phyloP scores from a whole-genome alignment of 2,797 vertebrate species.

The Tympanoctomys barrerae region DNA sequence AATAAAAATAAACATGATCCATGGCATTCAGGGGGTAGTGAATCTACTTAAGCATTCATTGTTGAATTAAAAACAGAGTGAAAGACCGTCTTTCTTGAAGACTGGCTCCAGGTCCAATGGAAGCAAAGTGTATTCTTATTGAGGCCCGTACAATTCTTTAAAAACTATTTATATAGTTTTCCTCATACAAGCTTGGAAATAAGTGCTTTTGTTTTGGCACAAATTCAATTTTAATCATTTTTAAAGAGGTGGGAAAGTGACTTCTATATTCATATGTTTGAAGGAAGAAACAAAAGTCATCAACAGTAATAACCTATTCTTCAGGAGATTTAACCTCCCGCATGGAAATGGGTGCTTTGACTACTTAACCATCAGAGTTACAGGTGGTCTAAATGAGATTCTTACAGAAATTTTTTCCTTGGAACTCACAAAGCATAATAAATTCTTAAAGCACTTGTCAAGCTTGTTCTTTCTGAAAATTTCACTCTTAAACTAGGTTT shows the following conservation, averaged over 20 bases:
- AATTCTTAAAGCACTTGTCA: slow-evolving; percentile 57
- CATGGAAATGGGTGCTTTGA: slow-evolving; percentile 33
- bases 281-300: slow-evolving; percentile 65
- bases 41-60: slow-evolving; percentile 25
- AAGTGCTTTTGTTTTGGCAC: slow-evolving; percentile 53
- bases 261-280: slow-evolving; percentile 44
- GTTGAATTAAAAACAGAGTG: background rate
- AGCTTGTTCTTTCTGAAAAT: slow-evolving; percentile 47
- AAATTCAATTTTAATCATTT: slow-evolving; percentile 63
- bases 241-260: slow-evolving; percentile 67
- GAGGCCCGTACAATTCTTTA: slow-evolving; percentile 47
- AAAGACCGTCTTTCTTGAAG: slow-evolving; percentile 58
- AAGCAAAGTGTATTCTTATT: slow-evolving; percentile 60
- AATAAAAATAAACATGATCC: background rate
- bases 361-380: slow-evolving; percentile 44
- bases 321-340: slow-evolving; percentile 23
- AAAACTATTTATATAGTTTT: slow-evolving; percentile 45
- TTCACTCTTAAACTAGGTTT: slow-evolving; percentile 53
- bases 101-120: slow-evolving; percentile 30
- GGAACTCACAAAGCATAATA: slow-evolving; percentile 36
- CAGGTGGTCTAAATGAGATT: slow-evolving; percentile 18
- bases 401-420: slow-evolving; percentile 42
- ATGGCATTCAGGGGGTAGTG: background rate
- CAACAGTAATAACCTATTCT: slow-evolving; percentile 56
- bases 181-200: slow-evolving; percentile 62